phyloP scores from a whole-genome alignment of 2,888 invertebrate genomes.

The Lamellibrachia satsuma region DNA sequence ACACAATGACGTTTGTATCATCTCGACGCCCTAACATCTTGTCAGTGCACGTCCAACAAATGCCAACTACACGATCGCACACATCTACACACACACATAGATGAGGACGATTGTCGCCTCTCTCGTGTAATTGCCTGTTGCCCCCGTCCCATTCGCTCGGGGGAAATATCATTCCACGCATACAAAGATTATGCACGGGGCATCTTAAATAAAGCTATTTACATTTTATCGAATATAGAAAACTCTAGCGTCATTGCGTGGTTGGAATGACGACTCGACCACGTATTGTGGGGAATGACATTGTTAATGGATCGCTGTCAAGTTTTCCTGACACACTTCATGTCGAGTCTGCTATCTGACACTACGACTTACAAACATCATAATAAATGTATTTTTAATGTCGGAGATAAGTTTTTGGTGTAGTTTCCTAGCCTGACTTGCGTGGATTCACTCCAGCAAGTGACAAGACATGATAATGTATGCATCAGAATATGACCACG shows the following conservation, averaged over 20 bases:
- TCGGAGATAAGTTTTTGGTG: constrained; percentile 1
- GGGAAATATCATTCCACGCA: constrained; percentile 10
- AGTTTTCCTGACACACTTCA: background rate
- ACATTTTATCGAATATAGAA: constrained; percentile 17
- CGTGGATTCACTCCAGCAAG: background rate
- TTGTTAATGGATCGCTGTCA: background rate
- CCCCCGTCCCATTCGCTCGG: background rate
- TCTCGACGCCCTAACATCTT: background rate
- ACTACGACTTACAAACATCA: background rate
- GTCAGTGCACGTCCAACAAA: background rate
- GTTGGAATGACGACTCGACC: background rate
- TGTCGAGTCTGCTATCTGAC: background rate
- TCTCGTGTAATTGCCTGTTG: background rate
- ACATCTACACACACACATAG: background rate
- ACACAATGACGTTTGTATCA: background rate
- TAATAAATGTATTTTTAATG: background rate
- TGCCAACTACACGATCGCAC: background rate
- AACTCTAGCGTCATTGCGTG: background rate
- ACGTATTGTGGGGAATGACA: constrained; percentile 1
- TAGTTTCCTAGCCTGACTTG: background rate
- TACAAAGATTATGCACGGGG: constrained; percentile 1
- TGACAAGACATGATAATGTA: background rate
- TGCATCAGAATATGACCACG: background rate
- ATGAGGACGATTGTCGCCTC: background rate
- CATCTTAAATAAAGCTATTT: constrained; percentile 11